Conservation (phyloP, 2,888 invertebrate genomes). For the Aporophyla lueneburgensis region DNA sequence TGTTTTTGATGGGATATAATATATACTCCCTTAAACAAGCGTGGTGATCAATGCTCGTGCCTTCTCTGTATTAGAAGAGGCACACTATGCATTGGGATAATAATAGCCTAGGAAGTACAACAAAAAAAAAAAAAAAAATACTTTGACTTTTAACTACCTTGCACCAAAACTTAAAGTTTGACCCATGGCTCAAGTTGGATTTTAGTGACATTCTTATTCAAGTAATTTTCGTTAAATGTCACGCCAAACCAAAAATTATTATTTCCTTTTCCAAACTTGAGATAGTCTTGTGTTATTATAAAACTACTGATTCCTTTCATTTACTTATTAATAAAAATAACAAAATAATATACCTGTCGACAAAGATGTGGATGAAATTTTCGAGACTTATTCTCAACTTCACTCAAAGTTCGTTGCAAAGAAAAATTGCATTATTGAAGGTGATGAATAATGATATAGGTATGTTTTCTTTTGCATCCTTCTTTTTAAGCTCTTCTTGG, state of each 20-base stretch:
- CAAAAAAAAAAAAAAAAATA: not conserved
- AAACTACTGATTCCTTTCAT: constrained; percentile 2
- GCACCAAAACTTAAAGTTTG: not conserved
- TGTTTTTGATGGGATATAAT: too few relatives aligned
- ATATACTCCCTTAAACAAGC: not conserved
- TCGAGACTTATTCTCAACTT: constrained; percentile 2
- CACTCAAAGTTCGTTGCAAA: not conserved
- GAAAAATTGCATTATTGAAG: constrained; percentile 8
- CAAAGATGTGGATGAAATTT: too few relatives aligned
- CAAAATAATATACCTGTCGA: too few relatives aligned
- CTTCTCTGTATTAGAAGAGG: too few relatives aligned
- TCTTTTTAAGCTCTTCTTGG: constrained; percentile 5
- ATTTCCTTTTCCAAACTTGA: constrained; percentile 1
- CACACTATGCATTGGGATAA: not conserved
- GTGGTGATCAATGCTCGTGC: not conserved
- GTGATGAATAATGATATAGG: not conserved
- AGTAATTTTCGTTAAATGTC: not conserved
- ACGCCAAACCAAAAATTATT: not conserved
- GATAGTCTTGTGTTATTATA: not conserved
- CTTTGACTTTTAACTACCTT: not conserved
- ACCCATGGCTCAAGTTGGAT: not conserved
- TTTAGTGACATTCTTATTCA: not conserved
- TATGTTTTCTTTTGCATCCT: constrained; percentile 26
- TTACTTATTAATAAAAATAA: too few relatives aligned
- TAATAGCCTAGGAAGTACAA: too few relatives aligned